Evolutionary conservation across 2,797 vertebrate genomes (phyloP), one percentile per base, ranked within the genome.

Genomic region (Labeo calbasu): DNA sequence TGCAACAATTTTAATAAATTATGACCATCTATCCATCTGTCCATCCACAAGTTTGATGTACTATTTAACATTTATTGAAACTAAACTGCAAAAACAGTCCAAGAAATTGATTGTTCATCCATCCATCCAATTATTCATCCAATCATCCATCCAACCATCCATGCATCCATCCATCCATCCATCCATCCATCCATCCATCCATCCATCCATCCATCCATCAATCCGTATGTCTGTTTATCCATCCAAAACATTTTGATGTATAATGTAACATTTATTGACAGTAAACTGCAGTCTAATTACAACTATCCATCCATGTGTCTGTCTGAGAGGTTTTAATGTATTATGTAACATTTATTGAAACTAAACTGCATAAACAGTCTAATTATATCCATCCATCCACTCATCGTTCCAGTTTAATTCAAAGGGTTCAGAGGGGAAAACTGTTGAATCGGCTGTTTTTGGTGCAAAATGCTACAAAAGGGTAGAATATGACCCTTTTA

Each of bases 41-140:
- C 61, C 0, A 0, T 63, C 25, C 1, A 1, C 28, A 2, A 28
- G 8, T 2, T 43, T 28, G 2, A 28, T 13, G 48, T 53, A 19
- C 51, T 53, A 53, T 53, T 5, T 19, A 53, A 19, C 51, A 21
- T 51, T 15, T 51, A 51, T 3, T 55, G 53, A 57, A 57, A 21
- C 21, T 57, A 32, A 32, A 32, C 32, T 32, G 32, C 32, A 32
- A 32, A 28, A 28, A 28, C 28, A 28, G 28, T 28, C 28, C 28
- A 28, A 28, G 28, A 28, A 28, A 28, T 28, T 28, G 28, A 28
- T 28, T 28, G 2, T 53, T 2, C 1, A 8, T 7, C 12, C 13
- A 32, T 15, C 25, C 0, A 0, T 63, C 23, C 0, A 1, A 14
- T 9, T 0, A 1, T 23, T 1, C 0, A 15, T 0, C 32, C 32